Evolutionary conservation across 2,113 vertebrate genomes (phyloP), one percentile per base, ranked within the genome.

Genomic region (Capreolus pygargus): DNA sequence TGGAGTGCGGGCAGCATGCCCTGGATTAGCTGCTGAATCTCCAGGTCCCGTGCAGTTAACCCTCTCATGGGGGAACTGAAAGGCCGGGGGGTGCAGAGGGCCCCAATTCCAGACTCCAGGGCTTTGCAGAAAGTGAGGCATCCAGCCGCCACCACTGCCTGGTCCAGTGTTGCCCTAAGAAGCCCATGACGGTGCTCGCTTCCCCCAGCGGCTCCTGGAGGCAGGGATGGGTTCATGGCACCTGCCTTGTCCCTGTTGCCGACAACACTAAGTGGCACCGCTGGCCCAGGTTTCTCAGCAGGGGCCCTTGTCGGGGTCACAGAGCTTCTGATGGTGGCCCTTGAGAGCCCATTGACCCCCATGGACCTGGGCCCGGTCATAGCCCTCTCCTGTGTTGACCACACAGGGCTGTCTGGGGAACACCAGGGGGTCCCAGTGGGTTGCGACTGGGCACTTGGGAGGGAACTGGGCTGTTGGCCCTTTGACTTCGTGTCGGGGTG

Each of bases 11-110:
- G 13, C 13, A 1, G 30, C 19, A 0, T 14, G 33, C 30, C 15
- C 64, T 3, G 19, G 54, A 7, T 27, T 3, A 43, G 6, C n/a
- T 0, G 0, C 45, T 0, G 0, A 1, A 8, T 28, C 25, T n/a
- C 54, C 1, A 0, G 14, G 1, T 21, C 7, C 47, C 1, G 4
- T 14, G 3, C 6, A 17, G 4, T 11, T 45, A 27, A 13, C 54
- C 50, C 33, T 81, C 52, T 33, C 11, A 0, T 1, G 0, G 4
- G 23, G 23, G 50, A 16, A 27, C 43, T 5, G 15, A 82, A 2
- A 0, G 5, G 64, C 54, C 1, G 0, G 45, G 76, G 86, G 23
- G 7, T 2, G 4, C 15, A 3, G 13, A 7, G 79, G 50, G 23
- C 54, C 33, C 9, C 1, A 1, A 6, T 21, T n/a, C 57, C 27